Evolutionary conservation across 1,140 invertebrate species (phyloP).

Genomic region (Eubasilissa regina): DNA sequence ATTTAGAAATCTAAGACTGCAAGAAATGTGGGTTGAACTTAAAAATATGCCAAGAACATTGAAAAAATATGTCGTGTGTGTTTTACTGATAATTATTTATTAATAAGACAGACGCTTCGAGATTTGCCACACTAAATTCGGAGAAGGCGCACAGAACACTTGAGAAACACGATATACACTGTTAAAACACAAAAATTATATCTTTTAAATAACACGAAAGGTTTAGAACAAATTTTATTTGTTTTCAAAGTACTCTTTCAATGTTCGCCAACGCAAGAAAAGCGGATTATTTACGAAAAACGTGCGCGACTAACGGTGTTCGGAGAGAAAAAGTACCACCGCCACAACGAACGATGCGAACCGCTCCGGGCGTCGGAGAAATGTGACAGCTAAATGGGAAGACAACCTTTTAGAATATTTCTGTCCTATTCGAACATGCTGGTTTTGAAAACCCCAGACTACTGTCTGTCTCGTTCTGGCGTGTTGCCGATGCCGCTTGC

Average conservation of each 20-base stretch:
- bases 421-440: not conserved
- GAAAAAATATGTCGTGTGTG: too few species aligned
- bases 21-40: too few species aligned
- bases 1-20: too few species aligned
- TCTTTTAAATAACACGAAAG: not conserved
- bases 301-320: not conserved
- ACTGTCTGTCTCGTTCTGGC: slow-evolving; percentile 31
- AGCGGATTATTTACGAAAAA: slow-evolving; percentile 20
- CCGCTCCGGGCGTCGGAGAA: slow-evolving; percentile 31
- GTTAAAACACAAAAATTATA: not conserved
- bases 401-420: slow-evolving; percentile 15
- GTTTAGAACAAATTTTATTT: not conserved
- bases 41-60: too few species aligned
- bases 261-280: not conserved
- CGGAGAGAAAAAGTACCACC: slow-evolving; percentile 3
- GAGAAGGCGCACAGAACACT: not conserved
- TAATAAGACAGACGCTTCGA: too few species aligned
- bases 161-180: slow-evolving; percentile 12
- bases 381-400: slow-evolving; percentile 32
- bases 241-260: not conserved
- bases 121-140: not conserved
- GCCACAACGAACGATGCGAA: slow-evolving; percentile 2
- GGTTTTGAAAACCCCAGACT: not conserved
- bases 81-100: too few species aligned
- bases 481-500: not conserved